Conservation (phyloP, 2,888 invertebrate genomes). For the Asteroscopus sphinx region DNA sequence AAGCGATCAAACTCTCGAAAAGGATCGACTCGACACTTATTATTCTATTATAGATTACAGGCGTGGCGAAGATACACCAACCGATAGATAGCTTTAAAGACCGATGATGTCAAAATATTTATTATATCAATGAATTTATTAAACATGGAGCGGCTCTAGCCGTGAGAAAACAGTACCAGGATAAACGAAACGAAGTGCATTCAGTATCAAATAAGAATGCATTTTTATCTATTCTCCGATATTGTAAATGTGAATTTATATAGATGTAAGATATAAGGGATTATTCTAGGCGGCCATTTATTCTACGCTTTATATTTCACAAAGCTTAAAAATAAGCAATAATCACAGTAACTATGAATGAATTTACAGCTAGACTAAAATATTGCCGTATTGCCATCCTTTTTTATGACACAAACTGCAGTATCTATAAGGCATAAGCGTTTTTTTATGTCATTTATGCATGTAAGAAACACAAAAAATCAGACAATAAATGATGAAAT, state of each 20-base stretch:
- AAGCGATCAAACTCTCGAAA: conserved; percentile 57
- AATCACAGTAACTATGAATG: conserved; percentile 16
- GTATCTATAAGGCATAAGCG: conserved; percentile 1
- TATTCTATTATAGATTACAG: conserved; percentile 64
- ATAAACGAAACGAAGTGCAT: conserved; percentile 13
- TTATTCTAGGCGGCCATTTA: conserved; percentile 6
- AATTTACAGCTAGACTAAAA: conserved; percentile 18
- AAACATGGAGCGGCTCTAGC: conserved; percentile 35
- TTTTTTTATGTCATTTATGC: conserved; percentile 1
- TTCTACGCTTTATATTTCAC: conserved; percentile 12
- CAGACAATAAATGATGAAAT: conserved; percentile 3
- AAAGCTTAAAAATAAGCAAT: conserved; percentile 21
- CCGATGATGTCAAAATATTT: conserved; percentile 75
- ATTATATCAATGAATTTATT: conserved; percentile 69
- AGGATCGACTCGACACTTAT: conserved; percentile 65
- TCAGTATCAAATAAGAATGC: conserved; percentile 35
- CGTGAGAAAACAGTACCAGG: conserved; percentile 49
- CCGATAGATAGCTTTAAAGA: conserved; percentile 57
- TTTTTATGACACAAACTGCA: conserved; percentile 1
- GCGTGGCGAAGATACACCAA: conserved; percentile 58
- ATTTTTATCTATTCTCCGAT: conserved; percentile 40
- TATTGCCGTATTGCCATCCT: conserved; percentile 14
- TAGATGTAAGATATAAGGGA: conserved; percentile 25
- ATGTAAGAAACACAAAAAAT: conserved; percentile 6
- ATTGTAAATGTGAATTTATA: conserved; percentile 35